Evolutionary conservation across 1,140 invertebrate genomes (phyloP).

Genomic region (Drosophila orena): DNA sequence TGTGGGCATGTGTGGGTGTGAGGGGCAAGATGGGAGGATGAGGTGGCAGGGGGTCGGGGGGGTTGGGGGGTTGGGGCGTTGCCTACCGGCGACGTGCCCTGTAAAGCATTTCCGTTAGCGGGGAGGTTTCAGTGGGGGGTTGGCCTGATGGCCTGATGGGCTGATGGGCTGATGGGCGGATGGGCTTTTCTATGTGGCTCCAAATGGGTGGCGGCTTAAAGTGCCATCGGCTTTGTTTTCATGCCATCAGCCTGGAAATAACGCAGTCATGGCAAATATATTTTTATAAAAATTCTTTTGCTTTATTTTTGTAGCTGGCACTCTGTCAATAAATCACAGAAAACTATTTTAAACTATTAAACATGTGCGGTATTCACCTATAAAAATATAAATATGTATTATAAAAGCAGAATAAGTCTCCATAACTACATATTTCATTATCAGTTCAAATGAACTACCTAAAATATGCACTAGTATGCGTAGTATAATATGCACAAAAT

Average conservation of each 20-base stretch:
- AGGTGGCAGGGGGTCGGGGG: conserved; percentile 12
- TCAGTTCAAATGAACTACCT: no score
- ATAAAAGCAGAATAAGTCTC: background rate
- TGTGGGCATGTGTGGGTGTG: conserved; percentile 36
- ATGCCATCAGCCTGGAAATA: conserved; percentile 74
- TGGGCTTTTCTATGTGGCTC: conserved; percentile 18
- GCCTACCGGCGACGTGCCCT: conserved; percentile 67
- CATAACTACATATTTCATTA: no score
- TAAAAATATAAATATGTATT: background rate
- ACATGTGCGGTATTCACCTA: background rate
- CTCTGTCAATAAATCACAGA: conserved; percentile 10
- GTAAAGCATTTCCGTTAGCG: conserved; percentile 70
- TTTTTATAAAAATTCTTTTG: conserved; percentile 79
- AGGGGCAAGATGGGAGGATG: conserved; percentile 7
- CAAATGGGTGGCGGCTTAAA: conserved; percentile 50
- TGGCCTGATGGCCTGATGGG: background rate
- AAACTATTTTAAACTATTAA: background rate
- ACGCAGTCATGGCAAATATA: conserved; percentile 66
- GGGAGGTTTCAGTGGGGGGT: background rate
- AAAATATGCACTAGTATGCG: no score
- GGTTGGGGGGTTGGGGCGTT: no score
- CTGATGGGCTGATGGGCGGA: background rate
- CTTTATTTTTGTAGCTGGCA: conserved; percentile 53
- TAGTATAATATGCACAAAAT: no score
- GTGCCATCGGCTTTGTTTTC: conserved; percentile 78